Evolutionary conservation across 1,140 invertebrate species (phyloP), one percentile per base, ranked within the genome.

Genomic region (Anthonomus grandis): DNA sequence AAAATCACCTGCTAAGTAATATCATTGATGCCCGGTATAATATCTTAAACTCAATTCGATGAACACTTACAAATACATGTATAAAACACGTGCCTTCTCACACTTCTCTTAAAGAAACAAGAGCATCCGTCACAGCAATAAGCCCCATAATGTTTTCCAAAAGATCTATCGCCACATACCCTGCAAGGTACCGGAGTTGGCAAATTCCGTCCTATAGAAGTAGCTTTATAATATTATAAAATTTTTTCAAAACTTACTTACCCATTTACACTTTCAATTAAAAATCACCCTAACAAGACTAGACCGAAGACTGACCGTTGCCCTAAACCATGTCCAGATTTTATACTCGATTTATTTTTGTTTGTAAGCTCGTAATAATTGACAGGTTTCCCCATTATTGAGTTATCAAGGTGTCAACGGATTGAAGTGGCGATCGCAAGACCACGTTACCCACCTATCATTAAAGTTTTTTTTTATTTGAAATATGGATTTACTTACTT

Each of bases 41-140:
- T n/a, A n/a, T n/a, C n/a, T n/a, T n/a, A n/a, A n/a, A n/a, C n/a
- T n/a, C n/a, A n/a, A n/a, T n/a, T n/a, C n/a, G n/a, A n/a, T n/a
- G n/a, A n/a, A n/a, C n/a, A 34, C 76, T 78, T 75, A 89, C 87
- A 83, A 60, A 89, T 93, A 68, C 91, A 93, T 36, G 80, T 79
- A 64, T 91, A 92, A 3, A 79, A 70, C 5, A 84, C 82, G 8
- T 81, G 81, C 52, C 83, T 81, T 38, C 90, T 74, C 12, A 92
- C 80, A 51, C 86, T 88, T 63, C 87, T 75, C 72, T 93, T 93
- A 72, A 94, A 93, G 70, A 94, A 93, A 65, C 91, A 93, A 31
- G 87, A 90, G 71, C 91, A 93, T 4, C 91, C 91, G 65, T 94
- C 91, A 69, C 91, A 93, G 67, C 89, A 90, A 70, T 82, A 86